These are phyloP conservation scores for Drosophila differens DNA, from an alignment of 2,888 invertebrate genomes.

Conservation along the genomic window DNA sequence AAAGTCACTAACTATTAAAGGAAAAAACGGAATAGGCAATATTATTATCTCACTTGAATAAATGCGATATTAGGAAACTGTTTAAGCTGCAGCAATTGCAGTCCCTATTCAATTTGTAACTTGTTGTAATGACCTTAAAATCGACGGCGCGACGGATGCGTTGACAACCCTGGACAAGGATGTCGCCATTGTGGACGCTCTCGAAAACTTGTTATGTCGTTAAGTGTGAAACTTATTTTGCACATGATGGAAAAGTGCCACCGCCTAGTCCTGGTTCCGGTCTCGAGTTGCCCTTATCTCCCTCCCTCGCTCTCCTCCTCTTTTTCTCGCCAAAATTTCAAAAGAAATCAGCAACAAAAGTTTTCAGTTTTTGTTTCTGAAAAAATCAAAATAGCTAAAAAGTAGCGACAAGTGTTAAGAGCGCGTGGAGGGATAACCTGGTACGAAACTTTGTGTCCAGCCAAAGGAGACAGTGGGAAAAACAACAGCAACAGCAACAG, in stretches of 20 bases:
- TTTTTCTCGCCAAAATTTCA: slow-evolving; percentile 64
- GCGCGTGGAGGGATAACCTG: slow-evolving; percentile 30
- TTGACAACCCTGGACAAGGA: slow-evolving; percentile 67
- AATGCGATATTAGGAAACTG: not conserved
- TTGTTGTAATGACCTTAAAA: slow-evolving; percentile 69
- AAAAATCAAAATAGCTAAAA: slow-evolving; percentile 81
- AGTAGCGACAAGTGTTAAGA: slow-evolving; percentile 78
- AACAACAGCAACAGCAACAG: slow-evolving; percentile 19
- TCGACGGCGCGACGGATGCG: slow-evolving; percentile 32
- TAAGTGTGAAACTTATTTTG: slow-evolving; percentile 81
- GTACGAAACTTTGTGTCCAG: slow-evolving; percentile 54
- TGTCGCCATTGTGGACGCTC: slow-evolving; percentile 37
- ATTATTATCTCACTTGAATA: not conserved
- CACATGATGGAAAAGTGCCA: slow-evolving; percentile 71
- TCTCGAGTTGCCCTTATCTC: not conserved
- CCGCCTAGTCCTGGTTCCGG: slow-evolving; percentile 5
- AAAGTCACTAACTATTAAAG: not conserved
- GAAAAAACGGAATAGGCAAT: not conserved
- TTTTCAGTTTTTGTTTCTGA: slow-evolving; percentile 73
- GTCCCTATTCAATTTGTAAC: slow-evolving; percentile 31
- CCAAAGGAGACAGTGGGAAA: slow-evolving; percentile 23
- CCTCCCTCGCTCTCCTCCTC: not conserved
- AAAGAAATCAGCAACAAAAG: slow-evolving; percentile 81
- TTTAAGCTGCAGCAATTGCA: slow-evolving; percentile 4
- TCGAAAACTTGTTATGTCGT: slow-evolving; percentile 80